These are phyloP conservation scores for Leptinotarsa lineolata DNA, from an alignment of 1,140 invertebrate genomes.

Conservation along the genomic window DNA sequence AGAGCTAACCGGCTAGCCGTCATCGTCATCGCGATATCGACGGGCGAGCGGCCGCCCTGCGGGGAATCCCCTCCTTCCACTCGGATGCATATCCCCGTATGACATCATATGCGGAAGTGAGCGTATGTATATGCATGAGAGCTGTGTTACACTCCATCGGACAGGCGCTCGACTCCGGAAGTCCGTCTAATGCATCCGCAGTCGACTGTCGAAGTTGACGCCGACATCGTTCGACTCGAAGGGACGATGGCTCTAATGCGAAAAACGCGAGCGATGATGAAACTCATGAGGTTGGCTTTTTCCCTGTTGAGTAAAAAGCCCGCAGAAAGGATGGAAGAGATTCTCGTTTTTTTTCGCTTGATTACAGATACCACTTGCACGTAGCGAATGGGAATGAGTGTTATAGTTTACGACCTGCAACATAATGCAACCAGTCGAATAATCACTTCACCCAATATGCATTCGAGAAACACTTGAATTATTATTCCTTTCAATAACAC, in stretches of 20 bases:
- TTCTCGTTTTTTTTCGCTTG: no score
- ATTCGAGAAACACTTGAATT: no score
- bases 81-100: slow-evolving; percentile 52
- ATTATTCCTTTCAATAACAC: no score
- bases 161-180: slow-evolving; percentile 52
- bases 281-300: no score
- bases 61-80: slow-evolving; percentile 42
- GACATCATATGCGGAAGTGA: slow-evolving; percentile 53
- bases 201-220: slow-evolving; percentile 27
- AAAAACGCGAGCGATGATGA: no score
- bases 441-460: no score
- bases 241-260: slow-evolving; percentile 5
- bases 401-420: no score
- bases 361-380: no score
- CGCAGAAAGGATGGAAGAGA: no score
- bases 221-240: slow-evolving; percentile 3
- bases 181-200: slow-evolving; percentile 58
- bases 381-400: no score
- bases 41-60: neutral
- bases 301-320: no score
- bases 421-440: no score
- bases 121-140: slow-evolving; percentile 58
- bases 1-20: neutral
- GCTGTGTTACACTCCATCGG: slow-evolving; percentile 54
- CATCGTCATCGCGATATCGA: neutral